Conservation (phyloP, 2,113 vertebrate species). For the Pluvianellus socialis region DNA sequence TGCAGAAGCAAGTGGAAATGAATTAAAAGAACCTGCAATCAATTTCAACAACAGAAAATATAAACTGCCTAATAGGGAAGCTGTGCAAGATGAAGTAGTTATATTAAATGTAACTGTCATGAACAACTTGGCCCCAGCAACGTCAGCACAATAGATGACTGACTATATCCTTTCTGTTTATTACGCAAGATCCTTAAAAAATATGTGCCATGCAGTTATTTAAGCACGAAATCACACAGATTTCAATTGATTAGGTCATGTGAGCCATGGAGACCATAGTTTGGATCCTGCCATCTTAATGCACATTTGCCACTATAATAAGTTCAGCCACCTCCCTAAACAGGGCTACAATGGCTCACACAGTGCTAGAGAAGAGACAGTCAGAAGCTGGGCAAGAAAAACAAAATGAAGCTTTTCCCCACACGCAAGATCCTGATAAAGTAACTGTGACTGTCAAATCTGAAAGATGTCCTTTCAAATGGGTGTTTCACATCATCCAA, state of each 20-base stretch:
- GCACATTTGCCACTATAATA: background rate
- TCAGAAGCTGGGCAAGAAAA: background rate
- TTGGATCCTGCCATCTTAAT: background rate
- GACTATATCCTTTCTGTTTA: background rate
- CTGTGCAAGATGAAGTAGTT: background rate
- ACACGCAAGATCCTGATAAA: background rate
- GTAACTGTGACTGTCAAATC: background rate
- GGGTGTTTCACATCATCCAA: background rate
- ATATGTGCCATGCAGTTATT: background rate
- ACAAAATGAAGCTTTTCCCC: background rate
- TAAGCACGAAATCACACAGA: background rate
- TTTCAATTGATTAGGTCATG: background rate
- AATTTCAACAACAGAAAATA: background rate
- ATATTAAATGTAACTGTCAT: background rate
- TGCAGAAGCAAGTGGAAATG: background rate
- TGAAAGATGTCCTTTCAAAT: background rate
- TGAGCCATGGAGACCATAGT: background rate
- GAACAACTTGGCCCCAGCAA: background rate
- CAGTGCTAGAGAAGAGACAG: background rate
- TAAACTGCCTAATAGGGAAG: background rate
- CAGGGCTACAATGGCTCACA: background rate
- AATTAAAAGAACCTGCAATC: background rate
- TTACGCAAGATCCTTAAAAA: background rate
- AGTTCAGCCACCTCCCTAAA: background rate
- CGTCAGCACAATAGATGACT: background rate